phyloP scores from a whole-genome alignment of 2,888 invertebrate genomes.

The Cephus spinipes region DNA sequence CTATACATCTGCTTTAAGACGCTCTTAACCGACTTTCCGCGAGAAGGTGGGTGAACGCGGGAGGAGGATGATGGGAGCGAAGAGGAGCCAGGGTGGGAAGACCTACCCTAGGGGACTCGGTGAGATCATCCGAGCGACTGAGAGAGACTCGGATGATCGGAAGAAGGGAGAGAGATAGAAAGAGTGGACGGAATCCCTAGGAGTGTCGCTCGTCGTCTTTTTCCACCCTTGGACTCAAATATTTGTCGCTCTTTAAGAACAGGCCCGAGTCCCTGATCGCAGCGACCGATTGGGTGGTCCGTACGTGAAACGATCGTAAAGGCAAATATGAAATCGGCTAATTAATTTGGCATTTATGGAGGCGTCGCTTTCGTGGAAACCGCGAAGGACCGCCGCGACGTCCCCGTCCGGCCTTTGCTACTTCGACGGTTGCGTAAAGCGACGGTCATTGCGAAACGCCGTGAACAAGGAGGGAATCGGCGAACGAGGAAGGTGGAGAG shows the following conservation, averaged over 20 bases:
- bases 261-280: background rate
- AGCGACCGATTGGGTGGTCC: background rate
- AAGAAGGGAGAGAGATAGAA: background rate
- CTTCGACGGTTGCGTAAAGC: background rate
- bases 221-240: background rate
- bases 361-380: slow-evolving; percentile 17
- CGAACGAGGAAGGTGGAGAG: background rate
- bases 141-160: background rate
- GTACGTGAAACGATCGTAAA: slow-evolving; percentile 30
- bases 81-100: background rate
- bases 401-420: background rate
- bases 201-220: background rate
- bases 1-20: slow-evolving; percentile 64
- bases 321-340: slow-evolving; percentile 44
- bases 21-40: slow-evolving; percentile 24
- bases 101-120: background rate
- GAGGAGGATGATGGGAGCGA: background rate
- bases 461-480: background rate
- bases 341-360: slow-evolving; percentile 57
- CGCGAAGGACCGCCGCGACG: background rate
- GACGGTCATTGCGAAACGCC: background rate
- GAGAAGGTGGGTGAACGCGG: background rate
- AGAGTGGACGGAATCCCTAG: background rate
- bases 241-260: slow-evolving; percentile 1
- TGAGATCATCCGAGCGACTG: background rate